A percentile compares a stretch with the other conserved stretches of the same genome.
phyloP scores from a whole-genome alignment of 1,140 invertebrate genomes.

The Octopus bimaculoides region DNA sequence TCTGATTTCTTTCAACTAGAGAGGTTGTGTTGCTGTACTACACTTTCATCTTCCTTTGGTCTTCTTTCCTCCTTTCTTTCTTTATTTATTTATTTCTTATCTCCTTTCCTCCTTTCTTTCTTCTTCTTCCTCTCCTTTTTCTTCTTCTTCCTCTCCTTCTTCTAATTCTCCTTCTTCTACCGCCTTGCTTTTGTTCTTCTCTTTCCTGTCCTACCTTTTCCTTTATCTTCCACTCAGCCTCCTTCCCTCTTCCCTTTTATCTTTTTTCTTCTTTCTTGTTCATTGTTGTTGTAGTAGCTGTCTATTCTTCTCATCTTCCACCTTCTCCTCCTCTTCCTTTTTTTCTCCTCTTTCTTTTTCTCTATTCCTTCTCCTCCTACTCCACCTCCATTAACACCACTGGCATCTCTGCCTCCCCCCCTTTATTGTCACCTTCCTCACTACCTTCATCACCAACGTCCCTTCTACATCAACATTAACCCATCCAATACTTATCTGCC shows the following conservation, averaged over 20 bases:
- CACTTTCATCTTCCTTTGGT: neutral
- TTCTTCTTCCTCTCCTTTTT: neutral
- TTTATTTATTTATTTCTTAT: neutral
- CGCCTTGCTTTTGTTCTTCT: constrained; percentile 3
- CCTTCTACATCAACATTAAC: neutral
- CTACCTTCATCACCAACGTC: neutral
- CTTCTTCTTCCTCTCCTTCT: neutral
- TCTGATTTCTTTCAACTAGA: too few relatives aligned
- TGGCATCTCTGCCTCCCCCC: neutral
- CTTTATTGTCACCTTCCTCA: neutral
- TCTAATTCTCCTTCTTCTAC: neutral
- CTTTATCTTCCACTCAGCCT: neutral
- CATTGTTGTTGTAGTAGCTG: neutral
- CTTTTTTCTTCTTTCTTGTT: neutral
- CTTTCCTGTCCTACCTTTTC: neutral
- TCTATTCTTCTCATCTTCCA: neutral
- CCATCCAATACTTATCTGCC: too few relatives aligned
- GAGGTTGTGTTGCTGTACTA: too few relatives aligned
- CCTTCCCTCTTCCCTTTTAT: neutral
- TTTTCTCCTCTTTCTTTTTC: neutral
- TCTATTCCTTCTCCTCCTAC: neutral
- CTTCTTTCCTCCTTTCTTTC: neutral
- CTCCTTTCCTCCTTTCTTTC: neutral
- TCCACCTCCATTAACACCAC: neutral
- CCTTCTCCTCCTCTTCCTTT: constrained; percentile 1